phyloP scores from a whole-genome alignment of 2,797 vertebrate genomes.

The Amblyopsis hoosieri region DNA sequence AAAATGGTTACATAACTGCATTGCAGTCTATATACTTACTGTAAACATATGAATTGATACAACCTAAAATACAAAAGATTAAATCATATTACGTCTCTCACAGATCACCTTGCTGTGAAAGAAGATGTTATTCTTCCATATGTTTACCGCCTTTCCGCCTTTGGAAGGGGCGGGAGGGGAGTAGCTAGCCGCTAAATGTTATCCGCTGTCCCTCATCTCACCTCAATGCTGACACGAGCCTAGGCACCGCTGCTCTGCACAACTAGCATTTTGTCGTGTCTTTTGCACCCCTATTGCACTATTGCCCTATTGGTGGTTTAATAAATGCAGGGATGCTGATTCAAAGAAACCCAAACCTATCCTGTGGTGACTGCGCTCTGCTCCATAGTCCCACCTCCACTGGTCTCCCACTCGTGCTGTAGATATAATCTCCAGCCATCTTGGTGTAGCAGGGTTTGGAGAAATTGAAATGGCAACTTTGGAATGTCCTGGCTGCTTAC shows the following conservation, averaged over 20 bases:
- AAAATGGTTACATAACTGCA: no score
- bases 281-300: constrained; percentile 38
- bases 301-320: no score
- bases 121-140: no score
- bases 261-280: constrained; percentile 63
- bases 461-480: constrained; percentile 87
- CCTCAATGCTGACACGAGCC: constrained; percentile 37
- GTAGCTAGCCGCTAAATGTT: constrained; percentile 40
- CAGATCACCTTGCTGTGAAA: no score
- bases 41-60: no score
- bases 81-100: no score
- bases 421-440: constrained; percentile 86
- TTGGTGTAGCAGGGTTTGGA: constrained; percentile 78
- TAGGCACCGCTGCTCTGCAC: constrained; percentile 42
- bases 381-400: constrained; percentile 61
- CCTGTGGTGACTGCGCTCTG: constrained; percentile 63
- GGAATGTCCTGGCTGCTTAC: constrained; percentile 90
- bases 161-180: constrained; percentile 44
- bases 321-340: constrained; percentile 82
- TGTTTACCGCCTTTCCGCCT: constrained; percentile 5
- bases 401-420: constrained; percentile 77
- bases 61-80: no score
- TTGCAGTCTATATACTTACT: no score
- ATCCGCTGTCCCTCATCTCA: constrained; percentile 59
- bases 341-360: constrained; percentile 71